Evolutionary conservation across 2,888 invertebrate genomes (phyloP).

Genomic region (Hirtodrosophila duncani): DNA sequence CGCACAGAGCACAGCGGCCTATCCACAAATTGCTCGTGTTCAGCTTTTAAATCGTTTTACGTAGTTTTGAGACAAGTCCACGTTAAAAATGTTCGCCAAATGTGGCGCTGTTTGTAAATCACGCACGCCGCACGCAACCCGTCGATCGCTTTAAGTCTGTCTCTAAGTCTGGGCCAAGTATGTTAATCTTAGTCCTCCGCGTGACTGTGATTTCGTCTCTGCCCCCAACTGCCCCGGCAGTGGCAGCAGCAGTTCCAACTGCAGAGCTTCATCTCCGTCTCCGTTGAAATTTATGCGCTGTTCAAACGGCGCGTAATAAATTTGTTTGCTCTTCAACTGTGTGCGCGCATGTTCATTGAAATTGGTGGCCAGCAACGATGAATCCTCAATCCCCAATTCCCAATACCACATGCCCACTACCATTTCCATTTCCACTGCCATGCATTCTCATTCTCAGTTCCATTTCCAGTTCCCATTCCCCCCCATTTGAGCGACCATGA

Average conservation of each 20-base stretch:
- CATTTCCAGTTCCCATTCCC: slow-evolving; percentile 11
- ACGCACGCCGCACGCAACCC: slow-evolving; percentile 61
- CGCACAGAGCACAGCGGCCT: slow-evolving; percentile 13
- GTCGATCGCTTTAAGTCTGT: slow-evolving; percentile 50
- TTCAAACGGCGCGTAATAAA: slow-evolving; percentile 75
- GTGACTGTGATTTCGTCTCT: slow-evolving; percentile 37
- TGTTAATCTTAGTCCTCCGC: slow-evolving; percentile 64
- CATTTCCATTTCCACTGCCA: not conserved
- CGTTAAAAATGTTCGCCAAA: slow-evolving; percentile 69
- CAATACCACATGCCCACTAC: slow-evolving; percentile 26
- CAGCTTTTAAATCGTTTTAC: slow-evolving; percentile 70
- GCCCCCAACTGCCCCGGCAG: not conserved
- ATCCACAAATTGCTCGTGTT: slow-evolving; percentile 70
- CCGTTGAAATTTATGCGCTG: slow-evolving; percentile 71
- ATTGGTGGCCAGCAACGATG: slow-evolving; percentile 42
- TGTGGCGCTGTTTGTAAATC: slow-evolving; percentile 74
- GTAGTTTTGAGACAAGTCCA: slow-evolving; percentile 63
- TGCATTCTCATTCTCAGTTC: slow-evolving; percentile 24
- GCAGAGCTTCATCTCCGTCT: slow-evolving; percentile 19
- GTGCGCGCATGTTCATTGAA: slow-evolving; percentile 74
- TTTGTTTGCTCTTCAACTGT: slow-evolving; percentile 75
- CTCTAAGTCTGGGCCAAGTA: slow-evolving; percentile 54
- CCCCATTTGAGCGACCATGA: slow-evolving; percentile 1
- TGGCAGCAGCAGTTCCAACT: slow-evolving; percentile 10
- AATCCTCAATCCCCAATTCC: slow-evolving; percentile 4